phyloP scores from a whole-genome alignment of 2,888 invertebrate species.

The Cryptosula pallasiana region DNA sequence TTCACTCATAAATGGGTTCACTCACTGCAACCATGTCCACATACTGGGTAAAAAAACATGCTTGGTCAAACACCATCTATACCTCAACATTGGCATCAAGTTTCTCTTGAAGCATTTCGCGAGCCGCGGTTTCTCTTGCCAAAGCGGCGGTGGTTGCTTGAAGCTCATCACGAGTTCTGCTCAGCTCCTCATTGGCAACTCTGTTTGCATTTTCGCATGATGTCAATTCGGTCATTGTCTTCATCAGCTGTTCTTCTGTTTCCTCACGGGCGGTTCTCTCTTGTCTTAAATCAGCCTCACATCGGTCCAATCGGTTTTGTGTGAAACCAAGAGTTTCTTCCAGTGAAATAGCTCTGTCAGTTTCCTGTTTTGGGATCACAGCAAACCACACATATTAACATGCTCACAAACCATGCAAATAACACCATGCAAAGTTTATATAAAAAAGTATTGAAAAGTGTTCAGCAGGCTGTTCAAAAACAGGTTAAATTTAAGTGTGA shows the following conservation, averaged over 20 bases:
- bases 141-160: background rate
- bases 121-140: slow-evolving; percentile 8
- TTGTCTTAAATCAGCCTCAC: background rate
- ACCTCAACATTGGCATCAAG: slow-evolving; percentile 16
- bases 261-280: slow-evolving; percentile 8
- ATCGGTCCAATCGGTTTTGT: background rate
- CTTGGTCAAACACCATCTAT: no score
- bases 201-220: slow-evolving; percentile 2
- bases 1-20: no score
- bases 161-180: background rate
- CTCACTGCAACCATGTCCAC: no score
- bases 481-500: no score
- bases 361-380: slow-evolving; percentile 6
- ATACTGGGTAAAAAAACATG: no score
- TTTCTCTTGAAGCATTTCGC: slow-evolving; percentile 14
- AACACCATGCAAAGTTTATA: background rate
- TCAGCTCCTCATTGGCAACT: background rate
- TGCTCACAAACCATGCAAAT: background rate
- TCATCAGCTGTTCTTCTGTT: slow-evolving; percentile 21
- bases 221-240: slow-evolving; percentile 11
- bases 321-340: slow-evolving; percentile 5
- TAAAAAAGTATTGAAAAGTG: no score
- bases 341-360: background rate
- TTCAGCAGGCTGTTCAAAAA: no score
- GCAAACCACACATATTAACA: background rate